These are phyloP conservation scores for Eledone cirrhosa DNA, from an alignment of 2,888 invertebrate genomes.

Conservation along the genomic window DNA sequence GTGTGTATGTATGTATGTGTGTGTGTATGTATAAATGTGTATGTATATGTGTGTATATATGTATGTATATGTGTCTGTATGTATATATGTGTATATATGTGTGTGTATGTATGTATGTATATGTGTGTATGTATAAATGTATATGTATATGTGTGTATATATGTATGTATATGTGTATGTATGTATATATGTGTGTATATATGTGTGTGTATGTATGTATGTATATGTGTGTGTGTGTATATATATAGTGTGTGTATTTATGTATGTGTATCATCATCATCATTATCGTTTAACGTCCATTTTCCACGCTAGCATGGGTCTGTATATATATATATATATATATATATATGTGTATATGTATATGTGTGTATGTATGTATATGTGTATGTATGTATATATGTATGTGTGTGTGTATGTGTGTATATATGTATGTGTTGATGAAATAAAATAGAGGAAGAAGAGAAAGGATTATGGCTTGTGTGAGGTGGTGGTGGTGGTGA, in stretches of 20 bases:
- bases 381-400: not conserved
- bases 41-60: not conserved
- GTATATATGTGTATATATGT: not conserved
- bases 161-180: not conserved
- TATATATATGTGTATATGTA: too few relatives aligned
- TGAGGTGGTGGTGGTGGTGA: too few relatives aligned
- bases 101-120: too few relatives aligned
- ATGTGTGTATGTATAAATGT: not conserved
- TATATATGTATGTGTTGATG: conserved; percentile 10
- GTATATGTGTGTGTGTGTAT: too few relatives aligned
- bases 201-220: not conserved
- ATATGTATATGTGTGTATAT: not conserved
- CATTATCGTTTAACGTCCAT: too few relatives aligned
- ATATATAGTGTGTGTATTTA: not conserved
- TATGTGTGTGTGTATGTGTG: not conserved
- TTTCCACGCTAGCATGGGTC: too few relatives aligned
- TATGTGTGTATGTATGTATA: not conserved
- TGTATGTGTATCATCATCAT: not conserved
- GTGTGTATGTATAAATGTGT: not conserved
- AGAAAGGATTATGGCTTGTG: too few relatives aligned
- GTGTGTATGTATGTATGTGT: too few relatives aligned
- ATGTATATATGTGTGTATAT: not conserved
- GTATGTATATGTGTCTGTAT: too few relatives aligned
- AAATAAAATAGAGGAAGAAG: not conserved
- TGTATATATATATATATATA: too few relatives aligned